Evolutionary conservation across 1,140 invertebrate species (phyloP), one percentile per base, ranked within the genome.

Genomic region (Drosophila bocki): DNA sequence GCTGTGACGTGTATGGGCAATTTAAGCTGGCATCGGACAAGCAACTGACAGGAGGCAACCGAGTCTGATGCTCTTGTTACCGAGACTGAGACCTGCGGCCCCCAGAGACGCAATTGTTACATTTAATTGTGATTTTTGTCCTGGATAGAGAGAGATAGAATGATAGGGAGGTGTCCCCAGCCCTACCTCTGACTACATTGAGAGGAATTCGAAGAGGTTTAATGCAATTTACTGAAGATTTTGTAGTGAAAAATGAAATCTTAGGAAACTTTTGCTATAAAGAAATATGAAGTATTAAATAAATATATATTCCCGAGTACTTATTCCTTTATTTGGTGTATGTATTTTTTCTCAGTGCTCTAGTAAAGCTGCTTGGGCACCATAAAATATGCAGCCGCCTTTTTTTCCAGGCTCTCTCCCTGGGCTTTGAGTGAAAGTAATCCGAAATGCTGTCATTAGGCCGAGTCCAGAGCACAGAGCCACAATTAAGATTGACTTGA

Each of bases 81-180:
- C 35, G 53, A 60, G 70, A 17, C 54, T 39, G 53, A 72, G 70
- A 32, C 53, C 68, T 72, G 83, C 65, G 80, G 78, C 86, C 85
- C 83, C 85, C 75, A 85, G 85, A 85, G 85, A 88, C 85, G 81
- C 85, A 88, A 88, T 88, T 88, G 85, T 88, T 85, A 90, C 85
- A 88, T 88, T 90, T 88, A 88, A 88, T 88, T 88, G 85, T 88
- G 82, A 90, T 88, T 88, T 90, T 88, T 88, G 81, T 88, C 71
- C 81, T 77, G 53, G 50, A 59, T 17, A 22, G 63, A 56, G 1
- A 5, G 33, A 22, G 51, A 54, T 5, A 13, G 17, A 6, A 15
- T 4, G 29, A 41, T 19, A n/a, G 45, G 32, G 15, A 41, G 22
- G 2, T 29, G 54, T 17, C 41, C 48, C 13, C 11, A 8, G 15